Evolutionary conservation across 2,888 invertebrate genomes (phyloP).

Genomic region (Sussaba pulchella): DNA sequence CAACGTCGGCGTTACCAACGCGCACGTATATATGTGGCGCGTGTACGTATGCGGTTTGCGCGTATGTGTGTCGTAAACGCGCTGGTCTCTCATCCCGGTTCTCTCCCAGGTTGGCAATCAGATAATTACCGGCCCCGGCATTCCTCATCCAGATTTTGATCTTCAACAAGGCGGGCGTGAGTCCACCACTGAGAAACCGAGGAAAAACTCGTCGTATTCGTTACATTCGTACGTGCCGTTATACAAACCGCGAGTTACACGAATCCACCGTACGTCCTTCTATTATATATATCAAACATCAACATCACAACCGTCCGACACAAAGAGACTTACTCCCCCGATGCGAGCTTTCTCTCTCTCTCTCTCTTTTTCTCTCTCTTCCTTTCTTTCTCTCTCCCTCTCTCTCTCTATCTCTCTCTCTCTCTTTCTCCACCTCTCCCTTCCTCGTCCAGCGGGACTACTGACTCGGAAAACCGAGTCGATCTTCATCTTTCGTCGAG

Average conservation of each 20-base stretch:
- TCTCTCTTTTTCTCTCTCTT: conserved; percentile 14
- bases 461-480: conserved; percentile 39
- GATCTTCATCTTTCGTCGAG: conserved; percentile 1
- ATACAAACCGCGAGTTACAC: conserved; percentile 18
- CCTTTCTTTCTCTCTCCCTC: conserved; percentile 4
- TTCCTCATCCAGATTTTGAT: conserved; percentile 64
- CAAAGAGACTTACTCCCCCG: too few relatives aligned
- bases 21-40: background rate
- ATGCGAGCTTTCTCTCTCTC: too few relatives aligned
- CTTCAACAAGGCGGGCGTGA: conserved; percentile 30
- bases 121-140: conserved; percentile 59
- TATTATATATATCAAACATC: conserved; percentile 8
- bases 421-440: conserved; percentile 20
- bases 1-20: background rate
- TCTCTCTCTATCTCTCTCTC: too few relatives aligned
- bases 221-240: conserved; percentile 28
- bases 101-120: conserved; percentile 47
- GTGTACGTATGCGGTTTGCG: background rate
- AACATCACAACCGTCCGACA: too few relatives aligned
- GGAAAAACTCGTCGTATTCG: conserved; percentile 26
- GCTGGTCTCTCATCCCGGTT: conserved; percentile 22
- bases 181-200: conserved; percentile 19
- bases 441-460: conserved; percentile 34
- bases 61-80: conserved; percentile 16
- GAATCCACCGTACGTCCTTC: conserved; percentile 38